Conservation (phyloP, 53 echinoderm and acorn worm species). For the Apostichopus leukothele region DNA sequence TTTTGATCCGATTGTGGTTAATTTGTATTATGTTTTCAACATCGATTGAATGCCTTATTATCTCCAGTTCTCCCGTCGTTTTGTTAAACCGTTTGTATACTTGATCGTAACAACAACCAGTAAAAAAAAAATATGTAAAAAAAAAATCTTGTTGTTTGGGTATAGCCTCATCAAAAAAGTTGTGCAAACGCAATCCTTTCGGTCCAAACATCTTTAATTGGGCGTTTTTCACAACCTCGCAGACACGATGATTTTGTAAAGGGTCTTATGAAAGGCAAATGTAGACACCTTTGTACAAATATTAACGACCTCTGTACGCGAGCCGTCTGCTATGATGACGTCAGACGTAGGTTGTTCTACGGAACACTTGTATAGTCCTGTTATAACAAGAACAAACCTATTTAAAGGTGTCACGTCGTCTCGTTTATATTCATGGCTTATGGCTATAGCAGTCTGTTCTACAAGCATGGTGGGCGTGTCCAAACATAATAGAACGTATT, state of each 20-base stretch:
- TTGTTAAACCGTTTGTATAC: not conserved
- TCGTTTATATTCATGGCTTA: too few species aligned
- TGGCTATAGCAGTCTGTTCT: too few species aligned
- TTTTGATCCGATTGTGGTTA: constrained; percentile 12
- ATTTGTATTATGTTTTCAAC: not conserved
- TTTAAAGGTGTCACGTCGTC: too few species aligned
- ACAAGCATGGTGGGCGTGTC: too few species aligned
- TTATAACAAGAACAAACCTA: too few species aligned
- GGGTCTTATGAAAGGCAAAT: constrained; percentile 33
- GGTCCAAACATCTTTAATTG: constrained; percentile 39
- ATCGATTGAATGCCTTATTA: not conserved
- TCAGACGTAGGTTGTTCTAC: not conserved
- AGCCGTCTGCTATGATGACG: not conserved
- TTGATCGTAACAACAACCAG: not conserved
- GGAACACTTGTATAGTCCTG: not conserved
- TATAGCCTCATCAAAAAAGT: not conserved
- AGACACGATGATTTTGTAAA: constrained; percentile 35
- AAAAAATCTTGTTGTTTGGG: not conserved
- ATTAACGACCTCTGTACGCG: constrained; percentile 26
- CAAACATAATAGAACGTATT: too few species aligned
- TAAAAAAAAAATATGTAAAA: not conserved
- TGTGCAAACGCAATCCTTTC: not conserved
- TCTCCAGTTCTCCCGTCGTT: not conserved
- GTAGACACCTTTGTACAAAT: constrained; percentile 45
- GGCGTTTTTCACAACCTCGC: constrained; percentile 37